Evolutionary conservation across 30 jellyfish, hydroid and myxozoan genomes (phyloP), one percentile per base, ranked within the genome.

Genomic region (Pseudorhiza aurosa): DNA sequence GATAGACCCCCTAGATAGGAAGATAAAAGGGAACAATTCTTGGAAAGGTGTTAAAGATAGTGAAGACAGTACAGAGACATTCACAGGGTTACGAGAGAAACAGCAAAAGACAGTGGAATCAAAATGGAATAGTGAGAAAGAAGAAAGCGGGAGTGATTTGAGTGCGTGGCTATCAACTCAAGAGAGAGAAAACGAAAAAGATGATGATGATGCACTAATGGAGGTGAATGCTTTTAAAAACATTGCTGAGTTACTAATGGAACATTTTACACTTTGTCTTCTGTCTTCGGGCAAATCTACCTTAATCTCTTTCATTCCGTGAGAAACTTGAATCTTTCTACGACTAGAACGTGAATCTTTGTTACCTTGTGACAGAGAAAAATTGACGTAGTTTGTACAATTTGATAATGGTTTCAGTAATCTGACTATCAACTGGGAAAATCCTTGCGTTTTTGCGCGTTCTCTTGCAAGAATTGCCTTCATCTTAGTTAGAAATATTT

Each of bases 31-130:
- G 5, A 47, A 21, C 33, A 15, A 21, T 6, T 14, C 9, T 18
- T n/a, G 67, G 2, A 53, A 2, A 21, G 36, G 24, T 53, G 36
- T 15, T 22, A 45, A 6, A 21, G 26, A n/a, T 31, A 44, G 62
- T 24, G 26, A 8, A 14, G 18, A 30, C 19, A 64, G 33, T 24
- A 32, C 68, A 5, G 58, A 46, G 35, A 4, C 83, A 25, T 70
- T 70, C 58, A 50, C 86, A 9, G 86, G 86, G 18, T 37, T 50
- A 31, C 36, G 59, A 51, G 75, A 50, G 7, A 73, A 53, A 19
- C 37, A 53, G 1, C 24, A 33, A 26, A 31, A 7, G 42, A 15
- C 22, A 33, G 49, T 8, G 1, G 75, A 29, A 18, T 64, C 77
- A 31, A 36, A 64, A 64, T 5, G 15, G 0, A 15, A 29, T 53